These are phyloP conservation scores for Henicopernis longicauda DNA, from an alignment of 2,113 vertebrate genomes.

Conservation along the genomic window DNA sequence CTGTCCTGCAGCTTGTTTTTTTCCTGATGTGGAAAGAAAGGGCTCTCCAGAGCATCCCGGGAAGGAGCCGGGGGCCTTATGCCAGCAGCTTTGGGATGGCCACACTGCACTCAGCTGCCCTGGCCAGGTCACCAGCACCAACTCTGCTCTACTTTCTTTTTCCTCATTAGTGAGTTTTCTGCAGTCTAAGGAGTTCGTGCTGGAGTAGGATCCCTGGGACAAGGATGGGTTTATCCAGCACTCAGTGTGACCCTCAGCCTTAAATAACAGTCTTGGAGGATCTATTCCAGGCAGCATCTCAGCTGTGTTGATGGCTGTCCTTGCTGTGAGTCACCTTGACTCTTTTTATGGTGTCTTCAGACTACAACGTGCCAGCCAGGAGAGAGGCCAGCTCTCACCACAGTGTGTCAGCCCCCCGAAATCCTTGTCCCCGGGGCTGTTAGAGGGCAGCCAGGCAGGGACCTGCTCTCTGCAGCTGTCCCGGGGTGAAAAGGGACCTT, in stretches of 20 bases:
- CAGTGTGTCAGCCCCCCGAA: fast-evolving
- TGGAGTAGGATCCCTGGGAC: not conserved
- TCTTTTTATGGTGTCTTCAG: not conserved
- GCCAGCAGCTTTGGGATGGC: not conserved
- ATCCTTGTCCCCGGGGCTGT: fast-evolving
- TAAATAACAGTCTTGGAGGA: not conserved
- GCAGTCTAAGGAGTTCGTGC: fast-evolving
- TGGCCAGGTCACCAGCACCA: not conserved
- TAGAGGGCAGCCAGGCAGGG: not conserved
- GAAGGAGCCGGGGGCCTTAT: not conserved
- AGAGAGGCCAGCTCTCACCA: not conserved
- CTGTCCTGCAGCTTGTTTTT: not conserved
- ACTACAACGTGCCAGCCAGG: fast-evolving
- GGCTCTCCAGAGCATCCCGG: not conserved
- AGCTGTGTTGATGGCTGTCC: not conserved
- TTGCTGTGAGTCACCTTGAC: not conserved
- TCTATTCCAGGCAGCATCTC: not conserved
- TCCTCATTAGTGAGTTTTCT: not conserved
- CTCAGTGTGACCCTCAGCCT: not conserved
- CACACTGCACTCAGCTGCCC: not conserved
- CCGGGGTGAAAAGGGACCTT: not conserved
- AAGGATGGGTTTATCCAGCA: not conserved
- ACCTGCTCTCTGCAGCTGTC: not conserved
- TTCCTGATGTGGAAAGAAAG: not conserved
- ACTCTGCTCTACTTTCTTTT: not conserved